phyloP scores from a whole-genome alignment of 2,113 vertebrate species.

The Gymnobelideus leadbeateri region DNA sequence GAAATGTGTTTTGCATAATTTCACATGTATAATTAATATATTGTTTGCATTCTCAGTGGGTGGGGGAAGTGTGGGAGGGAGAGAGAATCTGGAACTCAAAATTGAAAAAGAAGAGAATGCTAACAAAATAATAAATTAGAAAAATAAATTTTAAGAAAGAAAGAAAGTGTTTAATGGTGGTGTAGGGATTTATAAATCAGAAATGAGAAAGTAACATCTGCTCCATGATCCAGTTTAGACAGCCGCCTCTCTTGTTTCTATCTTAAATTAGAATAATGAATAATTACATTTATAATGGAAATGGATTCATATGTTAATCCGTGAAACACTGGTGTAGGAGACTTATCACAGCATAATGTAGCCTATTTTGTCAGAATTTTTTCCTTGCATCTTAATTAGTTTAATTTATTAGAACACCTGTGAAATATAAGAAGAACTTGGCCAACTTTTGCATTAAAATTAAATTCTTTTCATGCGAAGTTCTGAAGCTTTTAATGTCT shows the following conservation, averaged over 20 bases:
- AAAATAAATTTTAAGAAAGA: not conserved
- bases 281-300: constrained; percentile 8
- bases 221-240: not conserved
- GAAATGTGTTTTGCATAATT: not conserved
- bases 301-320: constrained; percentile 10
- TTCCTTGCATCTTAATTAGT: constrained; percentile 6
- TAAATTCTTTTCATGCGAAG: not conserved
- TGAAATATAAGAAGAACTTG: not conserved
- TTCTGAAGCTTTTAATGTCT: not conserved
- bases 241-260: not conserved
- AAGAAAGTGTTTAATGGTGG: not conserved
- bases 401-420: constrained; percentile 7
- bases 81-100: not conserved
- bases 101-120: not conserved
- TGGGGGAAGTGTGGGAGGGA: not conserved
- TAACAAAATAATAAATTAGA: not conserved
- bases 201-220: not conserved
- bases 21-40: not conserved
- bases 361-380: constrained; percentile 1
- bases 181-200: not conserved
- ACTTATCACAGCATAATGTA: not conserved
- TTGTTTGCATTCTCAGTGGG: not conserved
- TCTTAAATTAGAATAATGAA: constrained; percentile 4
- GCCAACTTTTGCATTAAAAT: not conserved
- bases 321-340: not conserved